These are phyloP conservation scores for Cephonodes hylas DNA, from an alignment of 2,888 invertebrate species.

Conservation along the genomic window DNA sequence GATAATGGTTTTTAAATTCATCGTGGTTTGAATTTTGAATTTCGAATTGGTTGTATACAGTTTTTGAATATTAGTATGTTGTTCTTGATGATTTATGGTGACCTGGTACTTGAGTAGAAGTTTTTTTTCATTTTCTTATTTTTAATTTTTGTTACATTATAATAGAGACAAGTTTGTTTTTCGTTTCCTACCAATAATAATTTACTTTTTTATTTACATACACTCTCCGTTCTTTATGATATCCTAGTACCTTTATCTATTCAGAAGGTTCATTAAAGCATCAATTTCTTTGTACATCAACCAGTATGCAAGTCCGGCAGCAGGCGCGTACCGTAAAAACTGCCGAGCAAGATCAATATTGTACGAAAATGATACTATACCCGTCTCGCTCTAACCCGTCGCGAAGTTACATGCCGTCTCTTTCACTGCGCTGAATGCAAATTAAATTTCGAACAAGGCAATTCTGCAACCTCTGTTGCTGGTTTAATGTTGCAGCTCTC, in stretches of 20 bases:
- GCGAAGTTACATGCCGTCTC: background rate
- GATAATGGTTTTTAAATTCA: no score
- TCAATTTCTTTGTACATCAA: background rate
- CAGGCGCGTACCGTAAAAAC: no score
- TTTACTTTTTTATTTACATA: background rate
- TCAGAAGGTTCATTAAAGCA: background rate
- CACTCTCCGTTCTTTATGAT: background rate
- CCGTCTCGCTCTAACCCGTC: background rate
- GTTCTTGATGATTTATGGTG: no score
- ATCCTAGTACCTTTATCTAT: background rate
- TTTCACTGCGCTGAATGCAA: background rate
- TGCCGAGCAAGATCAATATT: no score
- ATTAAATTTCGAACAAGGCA: background rate
- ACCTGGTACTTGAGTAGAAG: background rate
- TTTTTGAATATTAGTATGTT: no score
- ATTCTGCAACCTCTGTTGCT: background rate
- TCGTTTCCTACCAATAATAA: no score
- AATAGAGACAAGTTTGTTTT: no score
- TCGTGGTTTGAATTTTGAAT: no score
- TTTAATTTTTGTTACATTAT: background rate
- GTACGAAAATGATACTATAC: no score
- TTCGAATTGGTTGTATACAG: no score
- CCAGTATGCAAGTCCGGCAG: background rate
- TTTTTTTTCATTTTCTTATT: background rate
- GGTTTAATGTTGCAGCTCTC: background rate